Conservation (phyloP, 2,113 vertebrate genomes). For the Syrrhaptes paradoxus region DNA sequence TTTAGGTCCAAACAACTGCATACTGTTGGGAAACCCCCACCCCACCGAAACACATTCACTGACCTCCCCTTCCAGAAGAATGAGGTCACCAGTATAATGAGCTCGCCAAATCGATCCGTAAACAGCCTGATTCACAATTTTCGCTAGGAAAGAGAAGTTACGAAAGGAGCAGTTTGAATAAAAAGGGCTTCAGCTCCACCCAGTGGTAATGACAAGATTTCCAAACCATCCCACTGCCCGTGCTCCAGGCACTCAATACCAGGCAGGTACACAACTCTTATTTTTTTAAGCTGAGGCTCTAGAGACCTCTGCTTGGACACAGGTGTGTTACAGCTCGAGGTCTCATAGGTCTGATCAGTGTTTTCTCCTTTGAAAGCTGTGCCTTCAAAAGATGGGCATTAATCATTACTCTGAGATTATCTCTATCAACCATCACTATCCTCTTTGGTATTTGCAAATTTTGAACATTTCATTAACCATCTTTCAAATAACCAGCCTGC, state of each 20-base stretch:
- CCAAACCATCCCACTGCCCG: not conserved
- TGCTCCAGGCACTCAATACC: not conserved
- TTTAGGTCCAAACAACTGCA: not conserved
- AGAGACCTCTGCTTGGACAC: not conserved
- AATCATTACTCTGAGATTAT: not conserved
- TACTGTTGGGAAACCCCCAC: not conserved
- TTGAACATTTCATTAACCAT: not conserved
- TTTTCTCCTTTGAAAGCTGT: not conserved
- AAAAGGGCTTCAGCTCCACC: slow-evolving; percentile 45
- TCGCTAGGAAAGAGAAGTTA: not conserved
- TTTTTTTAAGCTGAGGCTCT: not conserved
- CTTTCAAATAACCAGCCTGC: not conserved
- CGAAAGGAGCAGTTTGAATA: not conserved
- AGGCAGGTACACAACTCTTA: fast-evolving
- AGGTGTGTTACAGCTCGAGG: not conserved
- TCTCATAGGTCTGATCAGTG: not conserved
- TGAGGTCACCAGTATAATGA: not conserved
- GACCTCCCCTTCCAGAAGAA: not conserved
- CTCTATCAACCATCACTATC: not conserved
- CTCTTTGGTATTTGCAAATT: not conserved
- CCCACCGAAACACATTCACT: not conserved
- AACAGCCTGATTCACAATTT: not conserved
- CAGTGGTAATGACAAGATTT: not conserved
- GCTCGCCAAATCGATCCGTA: not conserved
- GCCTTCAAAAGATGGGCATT: not conserved